Evolutionary conservation across 2,888 invertebrate species (phyloP), one percentile per base, ranked within the genome.

Genomic region (Hipparchia semele): DNA sequence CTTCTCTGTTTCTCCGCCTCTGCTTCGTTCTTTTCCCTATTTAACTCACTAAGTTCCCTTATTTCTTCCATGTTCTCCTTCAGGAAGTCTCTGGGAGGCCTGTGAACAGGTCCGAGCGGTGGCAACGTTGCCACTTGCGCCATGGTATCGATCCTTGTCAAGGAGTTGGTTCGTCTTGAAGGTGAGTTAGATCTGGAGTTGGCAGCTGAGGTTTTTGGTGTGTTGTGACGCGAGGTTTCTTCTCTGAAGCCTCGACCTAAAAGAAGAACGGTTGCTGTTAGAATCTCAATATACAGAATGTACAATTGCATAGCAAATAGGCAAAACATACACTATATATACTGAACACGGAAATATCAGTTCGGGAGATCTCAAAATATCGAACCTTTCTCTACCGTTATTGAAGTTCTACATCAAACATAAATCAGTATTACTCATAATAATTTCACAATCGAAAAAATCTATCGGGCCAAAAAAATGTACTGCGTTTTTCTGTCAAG

Each of bases 201-300:
- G 61, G 87, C 79, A 58, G 90, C 88, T 66, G 93, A 92, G 53
- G 91, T 89, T 80, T 83, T 89, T 4, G 95, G 95, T 12, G 95
- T 95, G 66, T 90, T 94, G 75, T 95, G 94, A 10, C 95, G 90
- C 6, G 95, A 95, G 6, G 93, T 94, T 56, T 92, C 92, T 85
- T 91, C 92, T 79, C 91, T 86, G 76, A 91, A 96, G 90, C 83
- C 95, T 90, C 83, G 94, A 86, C 93, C 93, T 93, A 72, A 7
- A 78, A 79, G 10, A 72, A 39, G 70, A 73, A 62, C 12, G 5
- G 23, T 61, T 39, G 66, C 33, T 33, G 23, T 58, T 58, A 58
- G 13, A 23, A 8, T 7, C 3, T 13, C 3, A 13, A 13, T 8
- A 7, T 8, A 8, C 8, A 23, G 0, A 8, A 8, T 23, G 13